Base-by-base conservation (phyloP, 2,888 invertebrate genomes). In the Slavum lentiscoides region DNA sequence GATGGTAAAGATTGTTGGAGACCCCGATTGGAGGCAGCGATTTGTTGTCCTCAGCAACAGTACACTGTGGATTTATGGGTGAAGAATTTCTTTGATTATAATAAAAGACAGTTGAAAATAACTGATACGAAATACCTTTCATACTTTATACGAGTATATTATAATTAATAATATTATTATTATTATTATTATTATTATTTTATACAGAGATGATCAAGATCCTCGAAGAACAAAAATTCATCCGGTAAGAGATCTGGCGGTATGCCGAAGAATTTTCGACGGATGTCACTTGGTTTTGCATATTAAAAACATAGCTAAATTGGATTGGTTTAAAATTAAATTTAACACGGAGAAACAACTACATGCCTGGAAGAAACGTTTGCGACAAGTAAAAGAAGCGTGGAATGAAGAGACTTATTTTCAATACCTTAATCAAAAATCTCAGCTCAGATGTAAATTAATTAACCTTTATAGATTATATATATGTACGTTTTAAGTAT, bases 11-110 rank as follows among this genome's bases (percentile, higher is more conserved):
- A 72, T 80, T 4, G 80, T 80, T 8, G 80, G 80, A 72, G 80
- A 80, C 9, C 64, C 80, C n/a, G 80, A 80, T 55, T 80, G 80
- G 80, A 72, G 80, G 21, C 80, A 80, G 39, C 17, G 80, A 23
- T 80, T 80, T 58, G 43, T 80, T 8, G 80, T 80, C 21, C 80
- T 80, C 23, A 80, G 80, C 58, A 64, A 80, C 30, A 80, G 80
- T 66, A 80, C 80, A 19, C 43, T 80, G 58, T 80, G 80, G 80
- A 80, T 80, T 64, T 80, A 80, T 80, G 80, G 80, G 80, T 80
- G 70, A 64, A 39, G 4, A 5, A 6, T 55, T 55, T 37, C 13
- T 3, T 15, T 2, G 17, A 73, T 7, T 13, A 43, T 17, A 39
- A 43, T 30, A 30, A 30, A 3, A 58, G 17, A 11, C 21, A 5